Base-by-base conservation (phyloP, 2,113 vertebrate genomes). In the Phrynosoma platyrhinos region DNA sequence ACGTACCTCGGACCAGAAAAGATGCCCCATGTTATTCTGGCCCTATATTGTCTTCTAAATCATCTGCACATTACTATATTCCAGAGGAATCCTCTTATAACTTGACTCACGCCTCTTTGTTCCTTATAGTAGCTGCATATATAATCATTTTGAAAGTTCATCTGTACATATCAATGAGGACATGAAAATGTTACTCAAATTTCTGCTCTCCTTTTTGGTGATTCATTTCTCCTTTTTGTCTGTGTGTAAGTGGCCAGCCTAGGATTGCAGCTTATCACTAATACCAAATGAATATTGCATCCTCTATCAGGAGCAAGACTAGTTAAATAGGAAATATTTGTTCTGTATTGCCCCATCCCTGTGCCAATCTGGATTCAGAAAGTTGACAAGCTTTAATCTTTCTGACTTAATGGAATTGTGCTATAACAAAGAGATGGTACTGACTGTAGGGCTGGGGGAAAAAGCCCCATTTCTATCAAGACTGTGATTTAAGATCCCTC, bases 361-460 rank as follows among this genome's bases (percentile, higher is more conserved):
- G 90, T 90, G 87, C 86, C 92, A 92, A 88, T 92, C 91, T 90
- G 89, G 92, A 79, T 72, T 64, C 91, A 79, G 91, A 84, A 85
- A 74, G 83, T 78, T 89, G 92, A 93, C 90, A 92, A 88, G n/a
- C 87, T 90, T 93, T 95, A 89, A 95, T 94, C 92, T 94, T 93
- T 93, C 79, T 91, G 89, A 94, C 94, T 93, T 95, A 94, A 94
- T 93, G 92, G 91, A 90, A 95, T 92, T 68, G 9, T 93, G 89
- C 90, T 89, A 90, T 64, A 91, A 82, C 89, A 87, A 89, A 75
- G 79, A 91, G 91, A 80, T 87, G 58, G 82, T 0, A 5, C 68
- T 89, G 91, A 92, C 62, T 30, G 87, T 79, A 66, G 77, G 85
- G 83, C 85, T 86, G 66, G 21, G 1, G 86, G 87, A 89, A 72